phyloP scores from a whole-genome alignment of 2,888 invertebrate species.

The Pachydiplax longipennis region DNA sequence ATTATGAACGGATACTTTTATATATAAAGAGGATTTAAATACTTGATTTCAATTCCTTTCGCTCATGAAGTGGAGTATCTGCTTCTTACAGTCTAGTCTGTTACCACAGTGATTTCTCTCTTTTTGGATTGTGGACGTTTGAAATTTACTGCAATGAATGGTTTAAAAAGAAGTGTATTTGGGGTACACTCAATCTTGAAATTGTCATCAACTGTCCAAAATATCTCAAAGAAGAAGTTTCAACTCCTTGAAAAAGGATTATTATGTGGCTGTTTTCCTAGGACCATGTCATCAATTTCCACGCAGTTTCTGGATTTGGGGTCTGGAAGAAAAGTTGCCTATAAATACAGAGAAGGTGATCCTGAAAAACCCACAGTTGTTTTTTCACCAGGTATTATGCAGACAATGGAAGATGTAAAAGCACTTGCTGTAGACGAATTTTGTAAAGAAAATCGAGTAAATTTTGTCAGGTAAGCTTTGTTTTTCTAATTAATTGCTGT shows the following conservation, averaged over 20 bases:
- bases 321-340: slow-evolving; percentile 27
- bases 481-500: background rate
- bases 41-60: no score
- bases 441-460: background rate
- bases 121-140: no score
- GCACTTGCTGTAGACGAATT: background rate
- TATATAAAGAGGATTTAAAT: no score
- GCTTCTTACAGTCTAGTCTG: no score
- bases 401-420: slow-evolving; percentile 45
- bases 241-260: background rate
- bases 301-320: background rate
- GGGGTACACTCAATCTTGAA: background rate
- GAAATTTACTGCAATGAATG: background rate
- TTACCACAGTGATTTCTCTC: no score
- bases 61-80: no score
- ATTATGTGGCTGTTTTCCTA: background rate
- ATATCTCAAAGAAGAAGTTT: background rate
- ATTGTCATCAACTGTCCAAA: background rate
- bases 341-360: background rate
- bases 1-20: no score
- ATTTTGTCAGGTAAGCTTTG: slow-evolving; percentile 26
- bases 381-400: slow-evolving; percentile 39
- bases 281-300: background rate
- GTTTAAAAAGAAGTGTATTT: background rate
- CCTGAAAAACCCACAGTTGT: slow-evolving; percentile 26